Conservation (phyloP, 2,797 vertebrate species). For the Anisognathus igniventris region DNA sequence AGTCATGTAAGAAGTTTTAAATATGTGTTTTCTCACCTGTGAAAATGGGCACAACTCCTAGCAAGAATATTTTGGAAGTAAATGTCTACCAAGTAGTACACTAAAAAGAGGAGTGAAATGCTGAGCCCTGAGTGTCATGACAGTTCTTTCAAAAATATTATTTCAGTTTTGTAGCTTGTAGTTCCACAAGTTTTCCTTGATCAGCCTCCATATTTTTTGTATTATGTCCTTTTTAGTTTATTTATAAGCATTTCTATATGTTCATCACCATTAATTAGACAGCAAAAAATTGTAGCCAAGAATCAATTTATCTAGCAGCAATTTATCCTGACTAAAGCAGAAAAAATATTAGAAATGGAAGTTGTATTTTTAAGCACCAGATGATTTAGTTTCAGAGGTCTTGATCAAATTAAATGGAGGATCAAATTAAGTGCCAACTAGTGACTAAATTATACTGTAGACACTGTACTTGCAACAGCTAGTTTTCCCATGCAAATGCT, state of each 20-base stretch:
- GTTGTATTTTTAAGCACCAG: slow-evolving; percentile 15
- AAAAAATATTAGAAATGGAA: neutral
- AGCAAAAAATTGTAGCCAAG: neutral
- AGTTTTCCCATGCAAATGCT: slow-evolving; percentile 26
- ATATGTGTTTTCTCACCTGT: neutral
- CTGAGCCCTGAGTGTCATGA: neutral
- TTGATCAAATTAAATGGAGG: slow-evolving; percentile 53
- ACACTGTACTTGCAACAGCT: neutral
- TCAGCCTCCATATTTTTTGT: neutral
- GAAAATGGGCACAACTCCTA: neutral
- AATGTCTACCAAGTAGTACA: neutral
- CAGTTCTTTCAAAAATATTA: neutral
- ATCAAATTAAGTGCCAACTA: slow-evolving; percentile 52
- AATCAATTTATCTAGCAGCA: slow-evolving; percentile 32
- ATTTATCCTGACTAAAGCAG: slow-evolving; percentile 13
- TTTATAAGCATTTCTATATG: slow-evolving; percentile 30
- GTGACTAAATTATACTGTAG: slow-evolving; percentile 37
- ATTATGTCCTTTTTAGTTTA: neutral
- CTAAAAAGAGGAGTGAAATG: neutral
- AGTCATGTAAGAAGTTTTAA: neutral
- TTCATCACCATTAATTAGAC: slow-evolving; percentile 27
- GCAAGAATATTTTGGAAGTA: neutral
- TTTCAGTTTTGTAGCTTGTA: neutral
- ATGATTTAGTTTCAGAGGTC: slow-evolving; percentile 39
- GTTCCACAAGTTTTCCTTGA: neutral